A percentile compares a stretch with the other conserved stretches of the same genome.
Evolutionary conservation across 2,113 vertebrate species (phyloP).

Genomic region (Lamprotornis superbus): DNA sequence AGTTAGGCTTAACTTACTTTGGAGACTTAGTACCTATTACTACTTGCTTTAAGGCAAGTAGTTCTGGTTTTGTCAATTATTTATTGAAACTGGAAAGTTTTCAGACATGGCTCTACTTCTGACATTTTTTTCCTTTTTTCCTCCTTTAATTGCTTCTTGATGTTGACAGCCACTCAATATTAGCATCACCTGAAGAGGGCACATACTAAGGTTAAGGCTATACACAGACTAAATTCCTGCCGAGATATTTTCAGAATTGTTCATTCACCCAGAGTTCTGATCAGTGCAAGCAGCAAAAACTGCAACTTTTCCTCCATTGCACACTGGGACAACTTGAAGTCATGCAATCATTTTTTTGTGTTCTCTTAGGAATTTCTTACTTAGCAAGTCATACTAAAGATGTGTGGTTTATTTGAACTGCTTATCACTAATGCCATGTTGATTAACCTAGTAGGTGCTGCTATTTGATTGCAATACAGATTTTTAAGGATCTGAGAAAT

Average conservation of each 20-base stretch:
- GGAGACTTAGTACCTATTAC: background rate
- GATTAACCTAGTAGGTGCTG: background rate
- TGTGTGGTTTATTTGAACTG: background rate
- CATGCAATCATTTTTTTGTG: background rate
- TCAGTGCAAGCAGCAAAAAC: background rate
- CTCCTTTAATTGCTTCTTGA: background rate
- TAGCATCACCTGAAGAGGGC: background rate
- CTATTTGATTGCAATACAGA: background rate
- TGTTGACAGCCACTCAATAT: background rate
- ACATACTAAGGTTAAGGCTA: background rate
- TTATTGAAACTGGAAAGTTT: background rate
- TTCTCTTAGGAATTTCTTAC: background rate
- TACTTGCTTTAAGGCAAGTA: background rate
- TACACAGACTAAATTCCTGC: background rate
- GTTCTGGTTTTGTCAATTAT: background rate
- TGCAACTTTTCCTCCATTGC: background rate
- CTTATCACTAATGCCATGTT: background rate
- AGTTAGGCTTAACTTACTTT: background rate
- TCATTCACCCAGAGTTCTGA: background rate
- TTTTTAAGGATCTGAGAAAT: background rate
- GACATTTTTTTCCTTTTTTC: background rate
- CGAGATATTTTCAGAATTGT: background rate
- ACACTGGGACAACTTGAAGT: background rate
- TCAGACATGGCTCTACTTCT: background rate
- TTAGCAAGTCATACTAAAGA: background rate